Conservation (phyloP, 1,140 invertebrate genomes). For the Fopius arisanus region DNA sequence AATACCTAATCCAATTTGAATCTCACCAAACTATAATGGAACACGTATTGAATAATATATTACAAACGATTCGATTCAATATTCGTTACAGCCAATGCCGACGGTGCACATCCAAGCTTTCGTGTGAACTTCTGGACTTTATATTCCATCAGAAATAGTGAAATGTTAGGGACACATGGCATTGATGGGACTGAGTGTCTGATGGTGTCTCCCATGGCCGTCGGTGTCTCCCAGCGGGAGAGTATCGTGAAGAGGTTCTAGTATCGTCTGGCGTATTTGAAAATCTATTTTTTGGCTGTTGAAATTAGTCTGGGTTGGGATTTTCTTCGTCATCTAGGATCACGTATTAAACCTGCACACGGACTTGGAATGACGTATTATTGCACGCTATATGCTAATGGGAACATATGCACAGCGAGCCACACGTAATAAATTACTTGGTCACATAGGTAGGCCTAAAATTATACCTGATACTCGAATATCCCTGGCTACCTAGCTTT, state of each 20-base stretch:
- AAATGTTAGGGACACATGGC: neutral
- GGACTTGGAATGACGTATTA: conserved; percentile 2
- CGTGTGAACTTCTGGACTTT: conserved; percentile 33
- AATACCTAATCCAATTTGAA: conserved; percentile 63
- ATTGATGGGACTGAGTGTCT: neutral
- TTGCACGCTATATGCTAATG: conserved; percentile 58
- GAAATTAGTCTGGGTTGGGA: neutral
- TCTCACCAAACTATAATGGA: conserved; percentile 55
- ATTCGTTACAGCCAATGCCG: conserved; percentile 24
- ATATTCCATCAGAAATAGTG: neutral
- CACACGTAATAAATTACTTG: conserved; percentile 51
- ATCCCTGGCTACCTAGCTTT: neutral
- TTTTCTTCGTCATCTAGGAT: neutral
- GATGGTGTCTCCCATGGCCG: too few species aligned
- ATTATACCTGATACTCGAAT: conserved; percentile 34
- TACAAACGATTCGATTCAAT: conserved; percentile 57
- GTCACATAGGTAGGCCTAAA: conserved; percentile 46
- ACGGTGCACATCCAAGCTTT: neutral
- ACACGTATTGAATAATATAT: conserved; percentile 65
- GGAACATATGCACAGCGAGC: conserved; percentile 49
- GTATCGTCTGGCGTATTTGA: neutral
- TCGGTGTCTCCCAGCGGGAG: neutral
- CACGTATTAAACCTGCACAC: neutral
- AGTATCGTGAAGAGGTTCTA: neutral
- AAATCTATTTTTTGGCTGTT: neutral